Evolutionary conservation across 1,140 invertebrate genomes (phyloP).

Genomic region (Drosophila arizonae): DNA sequence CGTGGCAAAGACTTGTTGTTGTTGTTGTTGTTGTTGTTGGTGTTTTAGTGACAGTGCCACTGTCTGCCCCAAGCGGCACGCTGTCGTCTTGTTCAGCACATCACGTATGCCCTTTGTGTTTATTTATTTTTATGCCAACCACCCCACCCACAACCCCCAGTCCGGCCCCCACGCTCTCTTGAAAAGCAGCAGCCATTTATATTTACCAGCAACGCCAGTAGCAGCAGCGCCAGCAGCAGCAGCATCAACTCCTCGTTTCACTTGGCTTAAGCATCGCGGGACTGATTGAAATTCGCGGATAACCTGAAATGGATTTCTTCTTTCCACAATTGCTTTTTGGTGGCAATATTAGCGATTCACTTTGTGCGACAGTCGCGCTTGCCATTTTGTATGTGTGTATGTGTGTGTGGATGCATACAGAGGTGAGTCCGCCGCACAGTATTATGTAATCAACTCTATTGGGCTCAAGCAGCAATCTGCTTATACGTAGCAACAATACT

Average conservation of each 20-base stretch:
- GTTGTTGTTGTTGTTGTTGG: conserved; percentile 7
- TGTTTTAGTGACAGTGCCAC: not conserved
- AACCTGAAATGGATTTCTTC: conserved; percentile 80
- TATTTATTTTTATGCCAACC: conserved; percentile 66
- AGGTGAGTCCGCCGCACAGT: no score
- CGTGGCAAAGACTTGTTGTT: conserved; percentile 25
- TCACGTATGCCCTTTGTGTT: conserved; percentile 70
- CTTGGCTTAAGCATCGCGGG: conserved; percentile 55
- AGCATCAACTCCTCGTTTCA: conserved; percentile 21
- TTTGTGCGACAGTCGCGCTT: conserved; percentile 25
- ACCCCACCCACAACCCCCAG: not conserved
- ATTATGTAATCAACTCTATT: no score
- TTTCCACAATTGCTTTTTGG: conserved; percentile 82
- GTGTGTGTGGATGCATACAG: no score
- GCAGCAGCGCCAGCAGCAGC: conserved; percentile 18
- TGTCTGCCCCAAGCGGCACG: conserved; percentile 8
- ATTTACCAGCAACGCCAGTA: conserved; percentile 28
- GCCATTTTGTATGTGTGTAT: no score
- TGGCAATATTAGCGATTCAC: conserved; percentile 76
- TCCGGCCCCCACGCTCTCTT: not conserved
- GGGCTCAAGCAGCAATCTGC: no score
- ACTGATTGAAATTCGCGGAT: conserved; percentile 82
- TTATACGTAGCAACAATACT: no score
- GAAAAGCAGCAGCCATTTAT: conserved; percentile 39
- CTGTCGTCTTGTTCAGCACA: conserved; percentile 32